Evolutionary conservation across 2,888 invertebrate genomes (phyloP).

Genomic region (Scaptomyza flava): DNA sequence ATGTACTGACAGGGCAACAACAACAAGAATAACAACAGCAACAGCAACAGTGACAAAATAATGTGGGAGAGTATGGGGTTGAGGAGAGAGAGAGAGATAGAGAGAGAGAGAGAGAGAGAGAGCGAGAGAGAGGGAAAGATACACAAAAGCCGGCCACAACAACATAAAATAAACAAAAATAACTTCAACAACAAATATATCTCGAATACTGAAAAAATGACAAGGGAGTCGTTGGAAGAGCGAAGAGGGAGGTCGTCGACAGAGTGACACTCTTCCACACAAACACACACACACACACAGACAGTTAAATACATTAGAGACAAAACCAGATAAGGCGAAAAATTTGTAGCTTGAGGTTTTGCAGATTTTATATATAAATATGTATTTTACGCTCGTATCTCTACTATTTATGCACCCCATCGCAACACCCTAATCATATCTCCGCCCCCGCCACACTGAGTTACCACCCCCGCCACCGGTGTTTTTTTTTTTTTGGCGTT

Average conservation of each 20-base stretch:
- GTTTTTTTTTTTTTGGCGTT: slow-evolving; percentile 62
- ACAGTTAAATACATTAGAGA: slow-evolving; percentile 56
- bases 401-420: slow-evolving; percentile 76
- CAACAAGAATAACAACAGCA: slow-evolving; percentile 29
- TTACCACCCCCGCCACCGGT: slow-evolving; percentile 49
- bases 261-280: slow-evolving; percentile 25
- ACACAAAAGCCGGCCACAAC: slow-evolving; percentile 7
- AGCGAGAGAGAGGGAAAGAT: background rate
- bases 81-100: background rate
- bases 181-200: slow-evolving; percentile 9
- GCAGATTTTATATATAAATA: slow-evolving; percentile 67
- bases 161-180: slow-evolving; percentile 18
- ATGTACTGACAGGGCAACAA: slow-evolving; percentile 68
- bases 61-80: background rate
- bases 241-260: background rate
- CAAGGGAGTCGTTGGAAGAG: slow-evolving; percentile 1
- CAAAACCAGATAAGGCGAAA: slow-evolving; percentile 52
- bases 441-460: slow-evolving; percentile 35
- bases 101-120: background rate
- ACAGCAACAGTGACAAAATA: slow-evolving; percentile 22
- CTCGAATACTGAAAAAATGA: slow-evolving; percentile 13
- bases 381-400: slow-evolving; percentile 66
- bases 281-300: slow-evolving; percentile 14
- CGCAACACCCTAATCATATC: slow-evolving; percentile 33
- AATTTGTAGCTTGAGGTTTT: slow-evolving; percentile 54